Conservation (phyloP, 1,140 invertebrate species). For the Vanessa tameamea region DNA sequence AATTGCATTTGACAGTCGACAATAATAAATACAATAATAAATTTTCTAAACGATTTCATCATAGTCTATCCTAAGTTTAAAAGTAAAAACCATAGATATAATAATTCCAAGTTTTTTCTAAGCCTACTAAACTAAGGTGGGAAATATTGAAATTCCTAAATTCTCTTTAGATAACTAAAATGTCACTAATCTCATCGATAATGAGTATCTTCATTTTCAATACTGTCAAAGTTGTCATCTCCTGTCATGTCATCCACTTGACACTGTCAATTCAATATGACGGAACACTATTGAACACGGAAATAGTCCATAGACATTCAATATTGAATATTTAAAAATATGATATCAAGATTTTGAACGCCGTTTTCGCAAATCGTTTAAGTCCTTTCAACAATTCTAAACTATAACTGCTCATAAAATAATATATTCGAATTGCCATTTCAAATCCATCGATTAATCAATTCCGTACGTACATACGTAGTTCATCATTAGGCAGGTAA, state of each 20-base stretch:
- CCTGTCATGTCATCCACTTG: not conserved
- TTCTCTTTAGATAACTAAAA: slow-evolving; percentile 8
- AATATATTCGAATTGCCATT: too few relatives aligned
- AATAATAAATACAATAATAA: slow-evolving; percentile 27
- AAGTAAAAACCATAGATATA: not conserved
- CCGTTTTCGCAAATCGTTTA: too few relatives aligned
- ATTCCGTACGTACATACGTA: too few relatives aligned
- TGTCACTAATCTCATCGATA: slow-evolving; percentile 17
- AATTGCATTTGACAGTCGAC: slow-evolving; percentile 10
- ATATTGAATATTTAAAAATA: too few relatives aligned
- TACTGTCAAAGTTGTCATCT: slow-evolving; percentile 9
- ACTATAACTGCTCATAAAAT: too few relatives aligned
- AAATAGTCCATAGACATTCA: too few relatives aligned
- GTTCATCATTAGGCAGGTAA: too few relatives aligned
- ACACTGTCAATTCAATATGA: not conserved
- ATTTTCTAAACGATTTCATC: slow-evolving; percentile 11
- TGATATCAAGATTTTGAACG: too few relatives aligned
- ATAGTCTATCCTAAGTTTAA: not conserved
- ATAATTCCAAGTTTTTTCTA: not conserved
- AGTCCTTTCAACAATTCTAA: too few relatives aligned
- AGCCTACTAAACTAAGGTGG: slow-evolving; percentile 16
- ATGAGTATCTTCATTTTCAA: not conserved
- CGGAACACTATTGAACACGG: too few relatives aligned
- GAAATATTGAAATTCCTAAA: slow-evolving; percentile 22
- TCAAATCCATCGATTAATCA: too few relatives aligned